These are phyloP conservation scores for Zapus hudsonius DNA, from an alignment of 2,113 vertebrate species.

Conservation along the genomic window DNA sequence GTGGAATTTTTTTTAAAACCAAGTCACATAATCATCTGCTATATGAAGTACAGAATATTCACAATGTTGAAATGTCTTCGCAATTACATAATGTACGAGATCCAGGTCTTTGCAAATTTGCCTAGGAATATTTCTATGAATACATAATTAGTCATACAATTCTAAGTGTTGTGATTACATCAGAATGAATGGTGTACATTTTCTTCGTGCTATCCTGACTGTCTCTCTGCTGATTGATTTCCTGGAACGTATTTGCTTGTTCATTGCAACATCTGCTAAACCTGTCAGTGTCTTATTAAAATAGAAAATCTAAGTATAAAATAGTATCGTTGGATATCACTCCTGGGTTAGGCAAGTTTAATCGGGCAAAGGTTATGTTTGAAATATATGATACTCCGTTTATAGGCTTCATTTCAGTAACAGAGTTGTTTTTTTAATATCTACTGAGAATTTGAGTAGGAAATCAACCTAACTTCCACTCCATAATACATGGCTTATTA, in stretches of 20 bases:
- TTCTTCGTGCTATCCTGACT: slow-evolving; percentile 47
- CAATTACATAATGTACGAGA: neutral
- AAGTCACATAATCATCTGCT: slow-evolving; percentile 14
- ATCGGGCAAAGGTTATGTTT: slow-evolving; percentile 35
- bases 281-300: slow-evolving; percentile 56
- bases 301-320: slow-evolving; percentile 67
- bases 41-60: neutral
- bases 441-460: neutral
- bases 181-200: slow-evolving; percentile 46
- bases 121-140: slow-evolving; percentile 35
- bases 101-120: slow-evolving; percentile 4
- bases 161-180: slow-evolving; percentile 42
- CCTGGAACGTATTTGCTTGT: slow-evolving; percentile 24
- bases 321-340: slow-evolving; percentile 37
- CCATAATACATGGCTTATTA: neutral
- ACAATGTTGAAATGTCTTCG: slow-evolving; percentile 15
- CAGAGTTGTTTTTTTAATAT: neutral
- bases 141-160: slow-evolving; percentile 53
- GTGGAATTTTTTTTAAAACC: neutral
- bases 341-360: slow-evolving; percentile 52
- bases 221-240: slow-evolving; percentile 61
- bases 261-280: slow-evolving; percentile 62
- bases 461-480: neutral
- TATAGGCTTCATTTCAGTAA: slow-evolving; percentile 11
- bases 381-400: slow-evolving; percentile 30